Base-by-base conservation (phyloP, 1,140 invertebrate species). In the Drosophila rhopaloa region DNA sequence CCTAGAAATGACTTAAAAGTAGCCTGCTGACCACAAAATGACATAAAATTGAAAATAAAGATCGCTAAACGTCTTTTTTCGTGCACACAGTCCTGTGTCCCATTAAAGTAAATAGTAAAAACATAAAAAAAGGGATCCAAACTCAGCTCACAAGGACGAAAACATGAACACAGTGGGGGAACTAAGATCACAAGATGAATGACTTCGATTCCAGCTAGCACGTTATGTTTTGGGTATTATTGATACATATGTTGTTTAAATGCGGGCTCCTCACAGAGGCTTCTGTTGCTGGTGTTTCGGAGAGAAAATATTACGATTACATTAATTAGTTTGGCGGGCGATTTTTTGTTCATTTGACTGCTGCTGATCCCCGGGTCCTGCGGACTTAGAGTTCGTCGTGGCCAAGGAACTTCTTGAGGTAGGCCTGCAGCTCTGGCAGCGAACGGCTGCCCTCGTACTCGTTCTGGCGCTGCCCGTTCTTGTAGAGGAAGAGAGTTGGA, bases 401-500 rank as follows among this genome's bases (percentile, higher is more conserved):
- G 11, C 79, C 78, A 9, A 79, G 53, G 55, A 91, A 79, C 57
- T 91, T 91, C 63, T 76, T 91, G 16, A 91, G 72, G 48, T 91
- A 91, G 14, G 83, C 58, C 48, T 90, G 74, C 43, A 91, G 70
- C 88, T 96, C 95, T 5, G 96, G 95, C 7, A 97, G 91, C 5
- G 93, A 94, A 40, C 96, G 93, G 29, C 94, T 94, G n/a, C 96
- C 96, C 65, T 94, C 95, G 83, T 97, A 97, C 81, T 97, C 96
- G 1, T 93, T 93, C 14, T 96, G 91, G 71, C 95, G 95, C 55
- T 94, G 91, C 9, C 96, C 96, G 76, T 96, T 93, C 81, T 94
- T 94, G 85, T 96, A 97, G 4, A 94, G 94, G 62, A 96, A 95
- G 60, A 97, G 91, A 0, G 96, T 96, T 2, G 96, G 96, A 93